Base-by-base conservation (phyloP, 2,113 vertebrate genomes). In the Rhagologus leucostigma region DNA sequence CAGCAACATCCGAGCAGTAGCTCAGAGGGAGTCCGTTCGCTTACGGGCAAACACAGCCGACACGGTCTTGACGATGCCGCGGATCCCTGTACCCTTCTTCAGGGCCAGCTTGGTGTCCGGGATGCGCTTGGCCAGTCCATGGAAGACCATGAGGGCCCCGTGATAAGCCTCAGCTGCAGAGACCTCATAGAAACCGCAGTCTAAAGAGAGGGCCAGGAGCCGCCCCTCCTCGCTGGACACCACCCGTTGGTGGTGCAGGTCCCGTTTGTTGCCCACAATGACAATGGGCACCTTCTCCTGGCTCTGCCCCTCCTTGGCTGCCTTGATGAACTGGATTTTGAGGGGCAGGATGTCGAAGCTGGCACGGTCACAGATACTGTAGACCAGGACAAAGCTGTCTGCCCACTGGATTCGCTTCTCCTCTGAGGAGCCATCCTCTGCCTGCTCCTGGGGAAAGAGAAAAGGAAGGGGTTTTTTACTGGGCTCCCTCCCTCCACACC, bases 351-450 rank as follows among this genome's bases (percentile, higher is more conserved):
- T 83, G 92, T 98, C 98, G 95, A 99, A 99, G 92, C 99, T 99
- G 89, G 98, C 98, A 30, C 98, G 96, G 96, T 99, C 98, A 1
- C 98, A 99, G 97, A 99, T 99, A 96, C 99, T 99, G 97, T 99
- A 99, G 73, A 99, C 98, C 32, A 99, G 96, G 53, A 99, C 92
- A 79, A 98, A 99, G 70, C 98, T 98, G 55, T 99, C 98, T 10
- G 98, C 99, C 99, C 99, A 99, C 71, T 98, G 98, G 89, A 98
- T 95, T 87, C 98, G 97, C 92, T 98, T 99, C 71, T 98, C 97
- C 84, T 98, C 97, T 3, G 97, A 95, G 7, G 98, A 97, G 21
- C 91, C 94, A 77, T 98, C 96, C 19, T 95, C 79, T 33, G 94
- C 89, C 50, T 89, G 89, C 44, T 98, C 98, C 98, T 99, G 84